Conservation (phyloP, 2,888 invertebrate species). For the Orthosia incerta region DNA sequence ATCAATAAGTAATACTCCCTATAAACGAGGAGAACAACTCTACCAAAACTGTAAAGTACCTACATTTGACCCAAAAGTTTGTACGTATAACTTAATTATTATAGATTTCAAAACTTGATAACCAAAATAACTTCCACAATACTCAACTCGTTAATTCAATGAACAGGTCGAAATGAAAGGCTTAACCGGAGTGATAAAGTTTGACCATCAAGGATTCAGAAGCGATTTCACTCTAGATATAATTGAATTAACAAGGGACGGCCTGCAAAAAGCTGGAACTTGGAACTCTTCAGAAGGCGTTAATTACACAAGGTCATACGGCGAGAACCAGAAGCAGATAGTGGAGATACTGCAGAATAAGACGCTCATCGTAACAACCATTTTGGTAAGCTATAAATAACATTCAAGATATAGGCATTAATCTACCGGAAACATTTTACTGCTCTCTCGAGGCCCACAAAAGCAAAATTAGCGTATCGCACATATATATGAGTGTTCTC, state of each 20-base stretch:
- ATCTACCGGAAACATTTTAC: slow-evolving; percentile 76
- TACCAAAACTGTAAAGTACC: slow-evolving; percentile 18
- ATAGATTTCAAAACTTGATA: slow-evolving; percentile 63
- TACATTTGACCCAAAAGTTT: slow-evolving; percentile 48
- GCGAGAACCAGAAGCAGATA: slow-evolving; percentile 96
- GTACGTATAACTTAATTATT: slow-evolving; percentile 48
- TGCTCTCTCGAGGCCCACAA: slow-evolving; percentile 77
- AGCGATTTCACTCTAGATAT: slow-evolving; percentile 98
- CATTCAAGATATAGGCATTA: slow-evolving; percentile 69
- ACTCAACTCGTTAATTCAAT: slow-evolving; percentile 72
- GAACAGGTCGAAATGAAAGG: slow-evolving; percentile 97
- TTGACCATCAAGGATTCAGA: slow-evolving; percentile 98
- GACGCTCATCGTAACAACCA: slow-evolving; percentile 97
- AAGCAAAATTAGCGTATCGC: slow-evolving; percentile 80
- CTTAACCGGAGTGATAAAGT: slow-evolving; percentile 97
- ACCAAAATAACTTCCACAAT: slow-evolving; percentile 58
- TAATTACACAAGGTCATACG: slow-evolving; percentile 96
- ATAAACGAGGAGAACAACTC: slow-evolving; percentile 26
- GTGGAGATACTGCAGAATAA: slow-evolving; percentile 97
- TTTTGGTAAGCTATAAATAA: slow-evolving; percentile 93
- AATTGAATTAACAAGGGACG: slow-evolving; percentile 96
- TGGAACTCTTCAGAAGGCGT: slow-evolving; percentile 97
- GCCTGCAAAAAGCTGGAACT: slow-evolving; percentile 95
- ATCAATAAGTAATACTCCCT: slow-evolving; percentile 26
- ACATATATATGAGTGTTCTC: slow-evolving; percentile 72